Conservation (phyloP, 2,888 invertebrate species). For the Drosophila emarginata region DNA sequence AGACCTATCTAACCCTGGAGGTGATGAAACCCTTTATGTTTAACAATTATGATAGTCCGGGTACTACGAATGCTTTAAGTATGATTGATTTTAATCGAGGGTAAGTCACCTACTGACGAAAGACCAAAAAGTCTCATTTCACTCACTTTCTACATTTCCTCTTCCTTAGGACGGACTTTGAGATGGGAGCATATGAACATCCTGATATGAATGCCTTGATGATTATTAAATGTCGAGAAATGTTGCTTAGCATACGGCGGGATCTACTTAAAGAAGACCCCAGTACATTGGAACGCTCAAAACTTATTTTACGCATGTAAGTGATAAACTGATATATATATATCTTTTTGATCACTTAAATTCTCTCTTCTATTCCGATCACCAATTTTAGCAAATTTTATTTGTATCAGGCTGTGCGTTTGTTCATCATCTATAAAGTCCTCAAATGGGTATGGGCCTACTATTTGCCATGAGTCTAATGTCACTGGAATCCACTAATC, state of each 20-base stretch:
- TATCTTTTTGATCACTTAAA: not conserved
- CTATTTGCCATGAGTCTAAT: conserved; percentile 24
- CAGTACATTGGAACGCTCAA: conserved; percentile 44
- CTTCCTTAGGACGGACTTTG: conserved; percentile 66
- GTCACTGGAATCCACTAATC: not conserved
- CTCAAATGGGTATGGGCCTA: conserved; percentile 54
- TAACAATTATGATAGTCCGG: conserved; percentile 64
- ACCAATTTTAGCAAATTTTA: conserved; percentile 45
- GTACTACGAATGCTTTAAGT: conserved; percentile 46
- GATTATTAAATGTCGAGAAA: conserved; percentile 23
- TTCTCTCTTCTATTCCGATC: not conserved
- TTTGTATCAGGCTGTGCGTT: conserved; percentile 39
- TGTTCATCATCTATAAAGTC: conserved; percentile 58
- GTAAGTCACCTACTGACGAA: too few relatives aligned
- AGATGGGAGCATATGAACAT: conserved; percentile 27
- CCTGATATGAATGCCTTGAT: conserved; percentile 6
- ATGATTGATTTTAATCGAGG: conserved; percentile 31
- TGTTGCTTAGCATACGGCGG: conserved; percentile 61
- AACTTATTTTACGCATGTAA: conserved; percentile 53
- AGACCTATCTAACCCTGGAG: conserved; percentile 50
- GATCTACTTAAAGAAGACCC: conserved; percentile 65
- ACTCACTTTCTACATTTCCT: too few relatives aligned
- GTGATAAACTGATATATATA: conserved; percentile 28
- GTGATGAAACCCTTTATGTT: conserved; percentile 72
- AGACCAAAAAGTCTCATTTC: not conserved